A percentile compares a stretch with the other conserved stretches of the same genome.
These are phyloP conservation scores for Falco cherrug DNA, from an alignment of 2,797 vertebrate genomes.

Conservation along the genomic window DNA sequence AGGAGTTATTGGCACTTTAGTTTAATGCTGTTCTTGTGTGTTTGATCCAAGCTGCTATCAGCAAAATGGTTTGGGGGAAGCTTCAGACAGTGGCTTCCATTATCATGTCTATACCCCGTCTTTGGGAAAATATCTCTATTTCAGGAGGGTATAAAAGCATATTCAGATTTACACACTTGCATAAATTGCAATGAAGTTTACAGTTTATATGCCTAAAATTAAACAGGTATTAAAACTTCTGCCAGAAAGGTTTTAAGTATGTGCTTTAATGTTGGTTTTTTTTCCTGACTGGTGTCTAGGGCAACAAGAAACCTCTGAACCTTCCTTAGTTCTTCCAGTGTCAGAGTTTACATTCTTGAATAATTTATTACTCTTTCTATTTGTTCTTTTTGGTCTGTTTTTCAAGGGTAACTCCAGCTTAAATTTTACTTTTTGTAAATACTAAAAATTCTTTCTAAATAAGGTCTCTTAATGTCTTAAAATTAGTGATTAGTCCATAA, in stretches of 20 bases:
- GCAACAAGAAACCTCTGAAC: constrained; percentile 21
- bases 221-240: background rate
- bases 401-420: background rate
- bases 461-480: background rate
- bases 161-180: background rate
- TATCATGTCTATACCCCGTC: background rate
- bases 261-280: background rate
- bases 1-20: background rate
- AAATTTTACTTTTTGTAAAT: background rate
- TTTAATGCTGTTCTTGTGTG: background rate
- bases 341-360: constrained; percentile 10
- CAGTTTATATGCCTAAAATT: background rate
- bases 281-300: background rate
- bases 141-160: background rate
- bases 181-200: background rate
- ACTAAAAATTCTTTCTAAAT: background rate
- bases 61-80: background rate
- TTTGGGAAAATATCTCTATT: background rate
- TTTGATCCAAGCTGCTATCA: background rate
- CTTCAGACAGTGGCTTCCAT: background rate
- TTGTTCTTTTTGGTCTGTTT: background rate
- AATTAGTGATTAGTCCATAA: background rate
- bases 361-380: background rate
- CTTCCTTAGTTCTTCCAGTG: background rate
- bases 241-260: background rate